Percentiles rank a stretch among this genome's conserved stretches.
phyloP scores from a whole-genome alignment of 2,888 invertebrate species.

The Pantelozetes paolii region DNA sequence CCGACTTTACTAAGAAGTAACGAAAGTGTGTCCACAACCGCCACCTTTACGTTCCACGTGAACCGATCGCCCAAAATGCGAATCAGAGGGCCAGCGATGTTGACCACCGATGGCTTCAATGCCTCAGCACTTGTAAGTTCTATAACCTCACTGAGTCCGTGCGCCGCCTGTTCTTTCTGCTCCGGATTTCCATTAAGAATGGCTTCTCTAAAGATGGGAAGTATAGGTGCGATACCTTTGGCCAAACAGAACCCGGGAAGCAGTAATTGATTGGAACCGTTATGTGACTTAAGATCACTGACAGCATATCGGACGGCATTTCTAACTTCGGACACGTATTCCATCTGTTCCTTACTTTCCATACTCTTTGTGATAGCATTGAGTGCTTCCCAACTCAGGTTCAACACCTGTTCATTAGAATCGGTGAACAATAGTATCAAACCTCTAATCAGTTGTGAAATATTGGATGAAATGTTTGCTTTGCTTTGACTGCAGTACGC shows the following conservation, averaged over 20 bases:
- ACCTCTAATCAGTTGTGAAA: slow-evolving; percentile 80
- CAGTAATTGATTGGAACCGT: slow-evolving; percentile 54
- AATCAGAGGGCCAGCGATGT: slow-evolving; percentile 96
- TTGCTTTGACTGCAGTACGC: slow-evolving; percentile 84
- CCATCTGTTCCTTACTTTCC: slow-evolving; percentile 75
- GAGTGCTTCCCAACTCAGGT: slow-evolving; percentile 86
- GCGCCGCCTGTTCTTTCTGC: slow-evolving; percentile 89
- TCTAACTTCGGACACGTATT: slow-evolving; percentile 80
- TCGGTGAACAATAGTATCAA: slow-evolving; percentile 79
- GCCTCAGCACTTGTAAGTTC: slow-evolving; percentile 77
- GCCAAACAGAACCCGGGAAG: slow-evolving; percentile 89
- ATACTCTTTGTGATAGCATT: slow-evolving; percentile 72
- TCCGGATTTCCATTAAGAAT: slow-evolving; percentile 92
- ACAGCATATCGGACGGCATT: slow-evolving; percentile 88
- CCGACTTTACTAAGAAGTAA: slow-evolving; percentile 89
- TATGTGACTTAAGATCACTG: slow-evolving; percentile 67
- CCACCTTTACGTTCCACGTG: slow-evolving; percentile 87
- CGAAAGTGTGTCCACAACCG: slow-evolving; percentile 88
- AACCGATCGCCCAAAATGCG: slow-evolving; percentile 94
- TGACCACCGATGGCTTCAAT: slow-evolving; percentile 89
- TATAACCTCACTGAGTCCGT: slow-evolving; percentile 79
- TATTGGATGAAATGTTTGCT: slow-evolving; percentile 73
- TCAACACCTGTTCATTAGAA: slow-evolving; percentile 70
- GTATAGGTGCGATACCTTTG: slow-evolving; percentile 86
- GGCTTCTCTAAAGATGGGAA: slow-evolving; percentile 93